Evolutionary conservation across 23 tunicate species (phyloP).

Genomic region (Trididemnum nubilum): DNA sequence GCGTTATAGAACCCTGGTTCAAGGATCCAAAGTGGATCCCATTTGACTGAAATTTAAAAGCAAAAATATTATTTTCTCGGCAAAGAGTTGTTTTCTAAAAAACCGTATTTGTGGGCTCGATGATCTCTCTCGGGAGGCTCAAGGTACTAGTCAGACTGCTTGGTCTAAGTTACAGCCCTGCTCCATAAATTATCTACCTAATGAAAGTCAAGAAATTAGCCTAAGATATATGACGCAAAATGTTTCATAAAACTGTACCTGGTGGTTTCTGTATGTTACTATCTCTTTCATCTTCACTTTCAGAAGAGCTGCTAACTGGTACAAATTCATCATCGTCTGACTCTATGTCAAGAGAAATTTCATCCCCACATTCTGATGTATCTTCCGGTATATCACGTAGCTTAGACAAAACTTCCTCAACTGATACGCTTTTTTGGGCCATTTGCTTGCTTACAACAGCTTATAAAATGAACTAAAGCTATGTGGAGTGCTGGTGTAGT

Average conservation of each 20-base stretch:
- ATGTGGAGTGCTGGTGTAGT: conserved; percentile 8
- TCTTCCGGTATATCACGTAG: conserved; percentile 28
- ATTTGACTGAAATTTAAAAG: background rate
- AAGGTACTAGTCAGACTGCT: conserved; percentile 1
- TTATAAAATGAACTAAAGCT: conserved; percentile 1
- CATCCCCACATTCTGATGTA: conserved; percentile 14
- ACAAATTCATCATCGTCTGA: conserved; percentile 31
- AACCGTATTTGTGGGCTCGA: background rate
- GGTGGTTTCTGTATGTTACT: conserved; percentile 1
- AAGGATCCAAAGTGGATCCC: conserved; percentile 2
- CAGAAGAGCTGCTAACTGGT: conserved; percentile 12
- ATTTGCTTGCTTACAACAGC: conserved; percentile 3
- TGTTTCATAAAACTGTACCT: conserved; percentile 13
- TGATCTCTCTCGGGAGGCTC: background rate
- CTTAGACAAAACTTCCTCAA: conserved; percentile 7
- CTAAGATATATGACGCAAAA: conserved; percentile 1
- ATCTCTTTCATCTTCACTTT: conserved; percentile 20
- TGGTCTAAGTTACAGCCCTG: background rate
- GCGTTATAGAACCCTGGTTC: background rate
- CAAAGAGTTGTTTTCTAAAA: background rate
- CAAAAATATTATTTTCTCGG: background rate
- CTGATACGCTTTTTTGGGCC: conserved; percentile 3
- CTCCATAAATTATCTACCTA: background rate
- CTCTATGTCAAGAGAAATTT: conserved; percentile 11
- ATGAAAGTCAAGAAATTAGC: conserved; percentile 1